Evolutionary conservation across 2,113 vertebrate genomes (phyloP).

Genomic region (Planiliza haematocheilus): DNA sequence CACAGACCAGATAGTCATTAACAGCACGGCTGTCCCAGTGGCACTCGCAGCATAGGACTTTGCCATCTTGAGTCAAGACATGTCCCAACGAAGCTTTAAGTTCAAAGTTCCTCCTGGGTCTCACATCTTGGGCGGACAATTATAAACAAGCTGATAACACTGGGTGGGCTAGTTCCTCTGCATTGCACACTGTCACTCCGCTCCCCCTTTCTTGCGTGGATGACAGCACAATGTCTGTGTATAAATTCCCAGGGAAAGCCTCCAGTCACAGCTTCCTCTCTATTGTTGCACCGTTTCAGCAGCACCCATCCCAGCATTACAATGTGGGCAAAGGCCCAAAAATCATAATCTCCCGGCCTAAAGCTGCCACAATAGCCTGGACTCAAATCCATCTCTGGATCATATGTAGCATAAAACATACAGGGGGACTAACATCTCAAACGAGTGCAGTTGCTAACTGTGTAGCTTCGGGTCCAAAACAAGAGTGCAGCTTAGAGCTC

Average conservation of each 20-base stretch:
- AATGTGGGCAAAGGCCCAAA: conserved; percentile 61
- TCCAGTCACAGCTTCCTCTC: conserved; percentile 67
- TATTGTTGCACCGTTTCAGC: conserved; percentile 67
- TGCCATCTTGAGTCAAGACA: conserved; percentile 28
- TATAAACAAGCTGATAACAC: conserved; percentile 64
- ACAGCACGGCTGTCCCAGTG: conserved; percentile 23
- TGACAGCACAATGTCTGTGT: conserved; percentile 61
- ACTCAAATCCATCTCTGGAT: not conserved
- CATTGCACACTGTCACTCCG: conserved; percentile 40
- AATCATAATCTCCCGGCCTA: conserved; percentile 22
- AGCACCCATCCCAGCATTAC: conserved; percentile 59
- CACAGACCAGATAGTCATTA: not conserved
- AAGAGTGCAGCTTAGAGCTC: conserved; percentile 12
- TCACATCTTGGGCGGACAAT: conserved; percentile 54
- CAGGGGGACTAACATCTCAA: conserved; percentile 3
- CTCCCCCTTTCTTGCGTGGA: not conserved
- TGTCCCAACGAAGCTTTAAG: conserved; percentile 24
- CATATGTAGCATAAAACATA: not conserved
- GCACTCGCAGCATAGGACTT: conserved; percentile 13
- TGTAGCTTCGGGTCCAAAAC: not conserved
- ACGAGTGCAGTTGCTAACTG: not conserved
- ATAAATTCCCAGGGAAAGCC: conserved; percentile 59
- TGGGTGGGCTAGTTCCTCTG: conserved; percentile 66
- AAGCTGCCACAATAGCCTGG: conserved; percentile 21
- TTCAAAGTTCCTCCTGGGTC: conserved; percentile 64